Evolutionary conservation across 2,888 invertebrate genomes (phyloP).

Genomic region (Eupithecia dodoneata): DNA sequence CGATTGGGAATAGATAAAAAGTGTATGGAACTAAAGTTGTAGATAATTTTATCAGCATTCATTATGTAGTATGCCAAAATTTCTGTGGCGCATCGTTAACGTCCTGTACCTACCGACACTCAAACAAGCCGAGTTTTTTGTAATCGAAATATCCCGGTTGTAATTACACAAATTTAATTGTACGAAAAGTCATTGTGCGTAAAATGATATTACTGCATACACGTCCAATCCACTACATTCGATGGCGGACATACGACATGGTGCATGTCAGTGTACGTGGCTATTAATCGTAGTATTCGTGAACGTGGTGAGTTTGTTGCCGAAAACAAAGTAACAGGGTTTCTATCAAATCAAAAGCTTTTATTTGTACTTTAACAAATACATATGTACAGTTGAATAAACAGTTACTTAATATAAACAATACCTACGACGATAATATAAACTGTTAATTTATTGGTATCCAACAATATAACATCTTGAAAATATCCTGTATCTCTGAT

Average conservation of each 20-base stretch:
- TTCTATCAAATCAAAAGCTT: no score
- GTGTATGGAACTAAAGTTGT: no score
- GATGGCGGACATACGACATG: neutral
- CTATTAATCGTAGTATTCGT: neutral
- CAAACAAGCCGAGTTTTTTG: neutral
- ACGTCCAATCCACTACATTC: neutral
- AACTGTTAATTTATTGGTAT: no score
- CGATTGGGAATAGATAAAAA: no score
- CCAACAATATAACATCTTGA: neutral
- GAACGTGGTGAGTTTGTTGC: neutral
- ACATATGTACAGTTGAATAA: no score
- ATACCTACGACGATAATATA: no score
- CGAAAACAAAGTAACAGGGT: no score
- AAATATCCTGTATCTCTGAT: neutral
- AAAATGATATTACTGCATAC: neutral
- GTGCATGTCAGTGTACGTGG: neutral
- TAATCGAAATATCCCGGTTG: neutral
- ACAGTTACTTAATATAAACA: no score
- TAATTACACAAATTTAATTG: neutral
- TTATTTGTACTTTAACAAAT: no score
- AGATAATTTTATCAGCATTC: no score
- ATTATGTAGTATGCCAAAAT: no score
- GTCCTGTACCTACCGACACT: neutral
- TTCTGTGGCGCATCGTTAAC: no score
- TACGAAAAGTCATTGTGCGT: neutral